Evolutionary conservation across 2,113 vertebrate species (phyloP).

Genomic region (Halichoeres trimaculatus): DNA sequence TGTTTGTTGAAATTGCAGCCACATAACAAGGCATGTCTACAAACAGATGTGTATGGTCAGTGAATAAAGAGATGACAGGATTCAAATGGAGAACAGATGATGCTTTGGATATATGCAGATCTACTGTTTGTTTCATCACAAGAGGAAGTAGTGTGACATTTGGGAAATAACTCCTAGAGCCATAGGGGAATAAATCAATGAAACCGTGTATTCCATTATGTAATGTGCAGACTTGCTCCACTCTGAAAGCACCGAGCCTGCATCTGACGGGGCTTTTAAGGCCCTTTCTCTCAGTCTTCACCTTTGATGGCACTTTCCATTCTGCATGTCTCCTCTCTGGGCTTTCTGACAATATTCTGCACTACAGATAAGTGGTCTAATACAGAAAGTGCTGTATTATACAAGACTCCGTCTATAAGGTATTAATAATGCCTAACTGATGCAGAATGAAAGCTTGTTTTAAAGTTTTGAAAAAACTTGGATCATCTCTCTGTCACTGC

Average conservation of each 20-base stretch:
- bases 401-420: slow-evolving; percentile 7
- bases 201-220: slow-evolving; percentile 1
- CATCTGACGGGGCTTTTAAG: slow-evolving; percentile 26
- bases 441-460: slow-evolving; percentile 4
- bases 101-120: slow-evolving; percentile 3
- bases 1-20: not conserved
- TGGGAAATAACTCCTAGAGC: slow-evolving; percentile 18
- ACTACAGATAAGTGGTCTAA: slow-evolving; percentile 37
- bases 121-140: not conserved
- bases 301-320: slow-evolving; percentile 38
- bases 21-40: not conserved
- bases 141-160: not conserved
- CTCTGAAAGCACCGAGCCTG: slow-evolving; percentile 13
- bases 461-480: not conserved
- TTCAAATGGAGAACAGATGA: not conserved
- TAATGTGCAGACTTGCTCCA: slow-evolving; percentile 18
- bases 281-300: slow-evolving; percentile 14
- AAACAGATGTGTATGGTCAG: not conserved
- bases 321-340: slow-evolving; percentile 22
- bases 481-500: not conserved
- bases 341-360: slow-evolving; percentile 24
- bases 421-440: slow-evolving; percentile 22
- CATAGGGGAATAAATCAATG: slow-evolving; percentile 1
- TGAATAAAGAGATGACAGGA: not conserved
- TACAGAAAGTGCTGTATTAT: slow-evolving; percentile 15